A percentile compares a stretch with the other conserved stretches of the same genome.
These are phyloP conservation scores for Cerceris rybyensis DNA, from an alignment of 2,888 invertebrate species.

Conservation along the genomic window DNA sequence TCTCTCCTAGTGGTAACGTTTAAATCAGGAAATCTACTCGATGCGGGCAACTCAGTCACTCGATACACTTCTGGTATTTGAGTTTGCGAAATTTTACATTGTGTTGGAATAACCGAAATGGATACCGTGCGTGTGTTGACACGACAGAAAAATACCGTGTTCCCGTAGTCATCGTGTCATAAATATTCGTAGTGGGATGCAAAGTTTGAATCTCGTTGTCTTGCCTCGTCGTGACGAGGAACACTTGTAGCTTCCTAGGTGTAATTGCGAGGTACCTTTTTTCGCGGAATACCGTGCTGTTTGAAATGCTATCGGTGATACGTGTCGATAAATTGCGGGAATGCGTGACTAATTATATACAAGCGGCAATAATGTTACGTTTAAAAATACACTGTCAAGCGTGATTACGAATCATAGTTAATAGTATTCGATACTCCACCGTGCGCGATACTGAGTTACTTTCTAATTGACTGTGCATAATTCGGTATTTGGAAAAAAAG, in stretches of 20 bases:
- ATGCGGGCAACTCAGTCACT: conserved; percentile 40
- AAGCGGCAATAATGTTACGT: neutral
- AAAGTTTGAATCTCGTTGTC: neutral
- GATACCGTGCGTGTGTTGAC: neutral
- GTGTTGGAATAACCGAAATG: neutral
- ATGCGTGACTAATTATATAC: neutral
- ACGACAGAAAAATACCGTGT: neutral
- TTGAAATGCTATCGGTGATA: neutral
- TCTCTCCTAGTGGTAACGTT: conserved; percentile 38
- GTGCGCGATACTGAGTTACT: neutral
- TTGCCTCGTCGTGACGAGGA: neutral
- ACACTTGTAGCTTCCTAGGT: neutral
- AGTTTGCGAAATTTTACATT: neutral
- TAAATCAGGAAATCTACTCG: conserved; percentile 51
- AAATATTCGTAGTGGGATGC: neutral
- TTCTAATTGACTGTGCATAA: neutral
- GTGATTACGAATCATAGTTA: neutral
- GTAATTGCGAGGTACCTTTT: neutral
- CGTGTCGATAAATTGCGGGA: neutral
- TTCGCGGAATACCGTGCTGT: neutral
- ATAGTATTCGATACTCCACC: neutral
- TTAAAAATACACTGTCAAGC: conserved; percentile 1
- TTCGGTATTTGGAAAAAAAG: neutral
- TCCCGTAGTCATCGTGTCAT: neutral
- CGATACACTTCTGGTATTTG: conserved; percentile 25